Percentiles rank a stretch among this genome's conserved stretches.
phyloP scores from a whole-genome alignment of 1,140 invertebrate genomes.

The Drosophila ambigua region DNA sequence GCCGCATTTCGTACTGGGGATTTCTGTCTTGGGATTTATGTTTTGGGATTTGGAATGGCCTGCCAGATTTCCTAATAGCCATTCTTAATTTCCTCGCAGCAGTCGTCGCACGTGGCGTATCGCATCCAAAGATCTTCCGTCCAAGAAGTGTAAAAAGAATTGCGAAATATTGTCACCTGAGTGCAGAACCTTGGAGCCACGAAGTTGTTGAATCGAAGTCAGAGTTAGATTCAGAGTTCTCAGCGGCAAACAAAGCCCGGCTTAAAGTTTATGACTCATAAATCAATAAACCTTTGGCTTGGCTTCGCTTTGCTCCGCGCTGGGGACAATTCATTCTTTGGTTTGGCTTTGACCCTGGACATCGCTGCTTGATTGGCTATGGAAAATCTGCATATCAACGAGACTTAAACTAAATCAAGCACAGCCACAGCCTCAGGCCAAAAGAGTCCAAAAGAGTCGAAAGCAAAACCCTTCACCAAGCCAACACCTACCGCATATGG shows the following conservation, averaged over 20 bases:
- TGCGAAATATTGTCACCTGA: slow-evolving; percentile 22
- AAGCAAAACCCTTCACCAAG: slow-evolving; percentile 44
- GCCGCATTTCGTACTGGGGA: slow-evolving; percentile 23
- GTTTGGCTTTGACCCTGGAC: slow-evolving; percentile 35
- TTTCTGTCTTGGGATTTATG: too few relatives aligned
- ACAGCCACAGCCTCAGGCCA: too few relatives aligned
- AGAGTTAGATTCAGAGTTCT: slow-evolving; percentile 12
- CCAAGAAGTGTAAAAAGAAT: slow-evolving; percentile 36
- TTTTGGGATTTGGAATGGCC: slow-evolving; percentile 43
- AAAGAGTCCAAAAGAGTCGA: background rate
- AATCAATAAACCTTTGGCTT: slow-evolving; percentile 39
- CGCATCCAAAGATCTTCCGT: slow-evolving; percentile 30
- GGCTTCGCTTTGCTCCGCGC: too few relatives aligned
- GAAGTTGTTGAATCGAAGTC: slow-evolving; percentile 17
- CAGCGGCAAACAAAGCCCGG: slow-evolving; percentile 31
- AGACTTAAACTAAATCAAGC: slow-evolving; percentile 16
- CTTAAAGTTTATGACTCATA: slow-evolving; percentile 50
- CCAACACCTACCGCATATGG: slow-evolving; percentile 42
- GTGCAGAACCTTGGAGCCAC: slow-evolving; percentile 18
- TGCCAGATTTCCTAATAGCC: slow-evolving; percentile 72
- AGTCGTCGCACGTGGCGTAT: background rate
- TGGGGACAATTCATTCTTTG: too few relatives aligned
- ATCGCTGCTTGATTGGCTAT: slow-evolving; percentile 27
- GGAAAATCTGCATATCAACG: slow-evolving; percentile 47
- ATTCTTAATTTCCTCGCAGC: slow-evolving; percentile 54